Conservation (phyloP, 2,888 invertebrate species). For the Cistogaster globosa region DNA sequence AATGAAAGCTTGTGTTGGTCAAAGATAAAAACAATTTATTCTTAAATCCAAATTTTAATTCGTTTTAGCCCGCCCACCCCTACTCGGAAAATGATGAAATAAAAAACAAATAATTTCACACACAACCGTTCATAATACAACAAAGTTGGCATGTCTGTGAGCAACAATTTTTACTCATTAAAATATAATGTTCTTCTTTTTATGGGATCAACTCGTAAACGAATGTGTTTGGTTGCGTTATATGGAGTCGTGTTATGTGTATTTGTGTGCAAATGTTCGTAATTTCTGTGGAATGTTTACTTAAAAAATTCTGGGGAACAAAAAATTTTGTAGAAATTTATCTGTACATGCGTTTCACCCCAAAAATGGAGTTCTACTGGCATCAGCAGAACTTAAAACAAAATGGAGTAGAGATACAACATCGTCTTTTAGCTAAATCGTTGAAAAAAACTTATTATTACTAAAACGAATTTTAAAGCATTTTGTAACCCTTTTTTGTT, state of each 20-base stretch:
- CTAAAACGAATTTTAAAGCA: background rate
- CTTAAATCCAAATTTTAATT: constrained; percentile 82
- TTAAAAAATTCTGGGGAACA: constrained; percentile 77
- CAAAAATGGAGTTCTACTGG: constrained; percentile 34
- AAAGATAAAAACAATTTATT: constrained; percentile 82
- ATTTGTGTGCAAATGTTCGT: constrained; percentile 75
- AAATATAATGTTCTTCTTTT: constrained; percentile 79
- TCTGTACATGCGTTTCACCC: constrained; percentile 43
- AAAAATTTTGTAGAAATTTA: constrained; percentile 74
- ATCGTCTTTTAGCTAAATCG: constrained; percentile 50
- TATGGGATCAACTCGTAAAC: constrained; percentile 44
- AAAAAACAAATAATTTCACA: constrained; percentile 3
- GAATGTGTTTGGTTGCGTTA: constrained; percentile 8
- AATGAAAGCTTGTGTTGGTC: constrained; percentile 77
- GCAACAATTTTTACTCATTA: constrained; percentile 81
- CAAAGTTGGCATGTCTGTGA: constrained; percentile 51
- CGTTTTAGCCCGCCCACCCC: constrained; percentile 76
- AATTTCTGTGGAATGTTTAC: constrained; percentile 82
- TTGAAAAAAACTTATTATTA: background rate
- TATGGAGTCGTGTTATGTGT: background rate
- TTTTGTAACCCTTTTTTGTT: constrained; percentile 66
- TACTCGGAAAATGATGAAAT: constrained; percentile 71
- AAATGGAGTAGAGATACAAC: constrained; percentile 59
- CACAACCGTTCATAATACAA: constrained; percentile 10
- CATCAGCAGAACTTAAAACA: constrained; percentile 46